Evolutionary conservation across 2,797 vertebrate species (phyloP), one percentile per base, ranked within the genome.

Genomic region (Anguilla obscura): DNA sequence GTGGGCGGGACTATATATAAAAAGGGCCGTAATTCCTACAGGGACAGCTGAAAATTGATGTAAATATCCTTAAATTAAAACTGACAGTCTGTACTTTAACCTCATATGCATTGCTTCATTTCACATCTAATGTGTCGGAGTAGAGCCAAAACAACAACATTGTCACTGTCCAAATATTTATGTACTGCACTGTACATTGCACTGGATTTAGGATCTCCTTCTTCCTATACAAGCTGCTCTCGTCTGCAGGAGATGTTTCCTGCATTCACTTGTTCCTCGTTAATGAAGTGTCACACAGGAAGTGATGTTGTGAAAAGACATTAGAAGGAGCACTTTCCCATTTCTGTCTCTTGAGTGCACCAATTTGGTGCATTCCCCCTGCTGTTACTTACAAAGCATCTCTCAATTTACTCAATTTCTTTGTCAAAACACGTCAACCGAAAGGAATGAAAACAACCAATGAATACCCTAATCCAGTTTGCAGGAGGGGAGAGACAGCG

Each of bases 211-310:
- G 24, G 21, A n/a, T 69, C 63, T 8, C 24, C 12, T 30, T 36
- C 69, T 74, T 12, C 33, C 69, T 33, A 16, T 12, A 36, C 27
- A 74, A 74, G 74, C 74, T 33, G n/a, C 69, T 27, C 69, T 40
- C 40, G 74, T 40, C 74, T 50, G 24, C 18, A 45, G 79, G 79
- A 82, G 40, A 82, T 48, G 45, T 82, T 82, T 45, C 79, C 79
- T 50, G 79, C 79, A 82, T 48, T 50, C 79, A 82, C 40, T 82
- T 82, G 45, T 24, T 82, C 18, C 45, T 48, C 90, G 88, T 93
- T 90, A 90, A 92, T 91, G 91, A 91, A 90, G 89, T 83, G 89
- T 90, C 90, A 92, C 91, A 88, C 88, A 45, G 89, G 56, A 91
- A n/a, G 88, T 90, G 54, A 60, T 58, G 91, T 92, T 87, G 88